A percentile compares a stretch with the other conserved stretches of the same genome.
Conservation (phyloP, 2,888 invertebrate genomes). For the Drosophila meridiana region DNA sequence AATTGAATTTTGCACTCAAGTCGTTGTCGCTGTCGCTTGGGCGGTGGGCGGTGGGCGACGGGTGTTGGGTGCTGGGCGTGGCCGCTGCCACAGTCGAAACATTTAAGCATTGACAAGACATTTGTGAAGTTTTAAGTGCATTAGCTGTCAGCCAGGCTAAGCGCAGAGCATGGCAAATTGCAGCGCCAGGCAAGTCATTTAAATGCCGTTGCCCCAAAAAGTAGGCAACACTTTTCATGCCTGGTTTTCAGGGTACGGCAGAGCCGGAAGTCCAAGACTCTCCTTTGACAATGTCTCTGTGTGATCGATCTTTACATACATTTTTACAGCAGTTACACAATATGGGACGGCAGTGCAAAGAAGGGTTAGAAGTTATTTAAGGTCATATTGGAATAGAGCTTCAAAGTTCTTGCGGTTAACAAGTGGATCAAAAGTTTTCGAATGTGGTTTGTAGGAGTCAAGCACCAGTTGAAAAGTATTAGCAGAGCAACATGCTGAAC, state of each 20-base stretch:
- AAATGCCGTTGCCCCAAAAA: slow-evolving; percentile 41
- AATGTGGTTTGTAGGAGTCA: background rate
- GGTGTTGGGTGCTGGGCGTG: slow-evolving; percentile 30
- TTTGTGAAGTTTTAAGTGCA: slow-evolving; percentile 81
- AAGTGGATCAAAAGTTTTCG: slow-evolving; percentile 3
- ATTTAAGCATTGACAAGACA: slow-evolving; percentile 78
- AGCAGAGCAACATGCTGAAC: background rate
- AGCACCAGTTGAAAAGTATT: background rate
- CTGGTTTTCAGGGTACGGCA: background rate
- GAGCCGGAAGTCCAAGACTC: background rate
- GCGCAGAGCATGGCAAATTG: slow-evolving; percentile 37
- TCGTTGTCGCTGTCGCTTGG: slow-evolving; percentile 64
- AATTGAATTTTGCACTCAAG: slow-evolving; percentile 82
- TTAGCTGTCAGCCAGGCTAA: slow-evolving; percentile 65
- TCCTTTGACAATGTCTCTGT: background rate
- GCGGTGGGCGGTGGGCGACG: slow-evolving; percentile 38
- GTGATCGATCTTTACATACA: background rate
- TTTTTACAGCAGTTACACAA: background rate
- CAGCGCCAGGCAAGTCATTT: slow-evolving; percentile 13
- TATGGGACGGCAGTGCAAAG: background rate
- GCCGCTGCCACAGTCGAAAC: slow-evolving; percentile 57
- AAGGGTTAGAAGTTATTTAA: background rate
- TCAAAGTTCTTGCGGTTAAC: background rate
- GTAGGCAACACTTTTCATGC: slow-evolving; percentile 39
- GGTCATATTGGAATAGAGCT: slow-evolving; percentile 3